Evolutionary conservation across 2,888 invertebrate species (phyloP), one percentile per base, ranked within the genome.

Genomic region (Hyppa rectilinea): DNA sequence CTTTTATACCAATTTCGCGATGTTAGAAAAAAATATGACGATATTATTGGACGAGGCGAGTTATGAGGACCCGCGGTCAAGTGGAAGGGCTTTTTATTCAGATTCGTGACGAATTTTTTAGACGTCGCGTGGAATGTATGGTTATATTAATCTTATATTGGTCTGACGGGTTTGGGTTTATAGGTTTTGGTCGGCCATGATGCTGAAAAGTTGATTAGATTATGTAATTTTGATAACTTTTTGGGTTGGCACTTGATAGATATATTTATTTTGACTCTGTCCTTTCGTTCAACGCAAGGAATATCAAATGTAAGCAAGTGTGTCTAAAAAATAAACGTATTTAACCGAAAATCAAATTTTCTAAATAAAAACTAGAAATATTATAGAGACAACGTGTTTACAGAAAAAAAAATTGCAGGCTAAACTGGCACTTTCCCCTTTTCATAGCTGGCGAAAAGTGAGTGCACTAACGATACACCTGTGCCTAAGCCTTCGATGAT

Each of bases 21-120:
- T 91, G 93, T 92, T 93, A 92, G 91, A 93, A 80, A 94, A 93
- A 95, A 95, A 95, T 95, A 95, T 95, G 93, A 94, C 93, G 94
- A 92, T 95, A 93, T 95, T 95, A 95, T 95, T 95, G 93, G 91
- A 91, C 87, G 89, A 91, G 88, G 87, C 89, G 88, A 92, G 92
- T 92, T 92, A 92, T 91, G 92, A 92, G 87, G 87, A 87, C 88
- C 87, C 80, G 88, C 91, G 95, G 95, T 94, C 94, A 94, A 92
- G 92, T 91, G 90, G 86, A 93, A 92, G 89, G 93, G 91, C 89
- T 73, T 82, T n/a, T 91, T 89, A 90, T 91, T 88, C 85, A 79
- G 82, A 79, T 75, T 71, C 75, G 79, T 73, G 81, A 86, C 82
- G 85, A 85, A 85, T 85, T 71, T 85, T 85, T 83, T 59, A 55